Base-by-base conservation (phyloP, 30 jellyfish, hydroid and myxozoan genomes). In the Catostylus mosaicus region DNA sequence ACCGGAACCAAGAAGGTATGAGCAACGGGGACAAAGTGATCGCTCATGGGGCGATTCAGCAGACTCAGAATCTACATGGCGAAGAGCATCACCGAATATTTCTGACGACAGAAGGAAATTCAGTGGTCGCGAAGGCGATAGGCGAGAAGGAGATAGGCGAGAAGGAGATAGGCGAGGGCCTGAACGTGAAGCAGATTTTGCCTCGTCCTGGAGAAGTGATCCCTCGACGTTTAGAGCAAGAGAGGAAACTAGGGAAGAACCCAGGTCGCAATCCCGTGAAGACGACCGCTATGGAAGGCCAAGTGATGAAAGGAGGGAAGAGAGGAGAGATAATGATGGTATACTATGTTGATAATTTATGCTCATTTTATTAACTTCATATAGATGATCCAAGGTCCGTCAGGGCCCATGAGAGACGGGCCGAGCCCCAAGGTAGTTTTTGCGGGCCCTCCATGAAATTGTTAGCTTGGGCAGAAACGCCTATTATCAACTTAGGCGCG, bases 181-280 rank as follows among this genome's bases (percentile, higher is more conserved):
- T 40, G 93, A 61, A 40, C 37, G 87, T 8, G 90, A 77, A 33
- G 72, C 90, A 59, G 96, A 77, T 40, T 68, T 90, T 27, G 90
- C 93, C 43, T 72, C 80, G n/a, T 73, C 93, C 57, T 85, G 95
- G 95, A 62, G 95, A 37, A 85, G 77, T 65, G 95, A 74, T 20
- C 76, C 94, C 5, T 60, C 90, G 1, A 34, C 83, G 3, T 60
- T 38, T 36, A 69, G 67, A 30, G 78, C 73, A 20, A 74, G 70
- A 67, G 87, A 85, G 20, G 77, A 40, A 26, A 31, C 29, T n/a
- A 26, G 86, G 35, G 62, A 37, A 11, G 88, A 77, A 2, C 26
- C 36, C 23, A 74, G 85, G 56, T 22, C 61, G 24, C 66, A 56
- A 8, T 24, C 74, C 18, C 54, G 45, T 30, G 85, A 74, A 26